Base-by-base conservation (phyloP, 2,888 invertebrate species). In the Lapara coniferarum region DNA sequence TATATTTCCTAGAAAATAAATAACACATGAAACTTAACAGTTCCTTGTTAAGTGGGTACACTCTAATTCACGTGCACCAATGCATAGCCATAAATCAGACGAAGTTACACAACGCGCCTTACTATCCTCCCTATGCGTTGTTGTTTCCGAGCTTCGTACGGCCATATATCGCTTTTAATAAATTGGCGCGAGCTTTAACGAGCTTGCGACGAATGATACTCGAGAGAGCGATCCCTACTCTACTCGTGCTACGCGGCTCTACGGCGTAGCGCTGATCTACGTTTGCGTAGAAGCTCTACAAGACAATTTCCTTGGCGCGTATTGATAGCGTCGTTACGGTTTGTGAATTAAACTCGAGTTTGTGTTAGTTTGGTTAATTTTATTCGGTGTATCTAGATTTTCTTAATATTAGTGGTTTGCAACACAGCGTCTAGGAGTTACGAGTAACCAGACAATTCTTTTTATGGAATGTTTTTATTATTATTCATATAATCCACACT, bases 81-180 rank as follows among this genome's bases (percentile, higher is more conserved):
- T 55, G 19, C 19, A 55, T 19, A 37, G 55, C 55, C 10, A 12
- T 55, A 55, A 55, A 14, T 55, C 19, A 53, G 19, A 19, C 55
- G 2, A 19, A 53, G 53, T 53, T 53, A 53, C 12, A 55, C 57
- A 57, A 57, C 57, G 37, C 19, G 37, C 30, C 57, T 14, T 37
- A 57, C 57, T 14, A 57, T 49, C 49, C 63, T 63, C 68, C 14
- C 10, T 59, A 59, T 58, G 63, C 13, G 14, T n/a, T 25, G 52
- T 16, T 59, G 49, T 63, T 16, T 49, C 72, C 74, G 74, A 72
- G 73, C 72, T 19, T 16, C 59, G 59, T 59, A 19, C 67, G 71
- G 77, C 77, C 76, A 79, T 83, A 84, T 79, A 82, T 85, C 78
- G 78, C 75, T 75, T 83, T 77, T 82, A 84, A 86, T 85, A 85